Base-by-base conservation (phyloP, 1,140 invertebrate species). In the Calycopis cecrops region DNA sequence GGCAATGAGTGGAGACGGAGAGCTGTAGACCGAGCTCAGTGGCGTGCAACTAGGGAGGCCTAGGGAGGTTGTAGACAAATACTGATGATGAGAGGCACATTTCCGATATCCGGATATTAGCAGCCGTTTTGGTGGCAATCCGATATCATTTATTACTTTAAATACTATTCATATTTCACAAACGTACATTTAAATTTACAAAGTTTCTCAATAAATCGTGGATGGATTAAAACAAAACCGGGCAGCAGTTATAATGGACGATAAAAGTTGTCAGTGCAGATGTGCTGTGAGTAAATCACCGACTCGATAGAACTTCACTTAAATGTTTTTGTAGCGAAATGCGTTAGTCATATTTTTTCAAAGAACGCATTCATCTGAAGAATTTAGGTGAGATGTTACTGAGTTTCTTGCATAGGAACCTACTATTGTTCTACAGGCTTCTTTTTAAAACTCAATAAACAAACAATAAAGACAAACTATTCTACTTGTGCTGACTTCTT, bases 191-290 rank as follows among this genome's bases (percentile, higher is more conserved):
- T 28, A 3, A 28, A 3, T 28, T 28, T 28, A 28, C 16, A 44
- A 44, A 44, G 14, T 44, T 16, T 16, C 12, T 7, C 40, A 9
- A 44, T 44, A 44, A 44, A 44, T 44, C 40, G 12, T 9, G 14
- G 40, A 16, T 44, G 40, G 40, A 44, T 44, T 44, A 44, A 44
- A 14, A 44, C 40, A 44, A 44, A 44, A 44, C 14, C 16, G 40
- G 40, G 16, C 14, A 12, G 40, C 21, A 3, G 21, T 44, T 44
- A 16, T 44, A 44, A 44, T 44, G 40, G 40, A 44, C 40, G 12
- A 44, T 44, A 44, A 44, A 44, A 44, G 38, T 16, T 44, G 14
- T 44, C 40, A 44, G 40, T 16, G 12, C 40, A 44, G 40, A 44
- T 44, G 40, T 44, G 40, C 7, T 9, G 14, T 9, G 14, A 44